phyloP scores from a whole-genome alignment of 2,113 vertebrate species.

The Apteryx owenii region DNA sequence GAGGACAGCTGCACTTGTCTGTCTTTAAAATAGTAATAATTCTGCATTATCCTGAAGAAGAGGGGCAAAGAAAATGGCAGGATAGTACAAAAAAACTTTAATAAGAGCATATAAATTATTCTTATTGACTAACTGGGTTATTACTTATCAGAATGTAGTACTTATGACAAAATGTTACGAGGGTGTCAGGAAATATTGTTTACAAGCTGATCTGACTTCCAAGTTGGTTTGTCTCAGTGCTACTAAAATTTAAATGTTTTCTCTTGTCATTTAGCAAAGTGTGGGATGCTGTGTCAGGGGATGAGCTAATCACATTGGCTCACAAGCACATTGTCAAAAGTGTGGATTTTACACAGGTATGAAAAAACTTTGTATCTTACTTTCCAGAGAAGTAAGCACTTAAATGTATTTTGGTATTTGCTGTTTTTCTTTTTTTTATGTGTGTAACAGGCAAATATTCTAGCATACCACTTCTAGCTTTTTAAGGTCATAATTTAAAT shows the following conservation, averaged over 20 bases:
- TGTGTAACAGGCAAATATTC: background rate
- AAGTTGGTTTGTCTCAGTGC: background rate
- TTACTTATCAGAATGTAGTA: background rate
- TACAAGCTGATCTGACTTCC: background rate
- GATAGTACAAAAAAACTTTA: background rate
- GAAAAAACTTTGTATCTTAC: background rate
- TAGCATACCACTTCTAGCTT: fast-evolving
- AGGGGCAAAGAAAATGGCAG: background rate
- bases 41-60: background rate
- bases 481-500: background rate
- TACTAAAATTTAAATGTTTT: background rate
- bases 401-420: background rate
- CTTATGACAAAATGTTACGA: background rate
- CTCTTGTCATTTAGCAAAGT: slow-evolving; percentile 87
- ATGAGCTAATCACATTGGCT: slow-evolving; percentile 93
- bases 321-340: slow-evolving; percentile 99
- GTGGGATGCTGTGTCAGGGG: slow-evolving; percentile 97
- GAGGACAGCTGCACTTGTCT: background rate
- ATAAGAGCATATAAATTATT: background rate
- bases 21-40: background rate
- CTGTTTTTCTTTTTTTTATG: background rate
- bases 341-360: slow-evolving; percentile 95
- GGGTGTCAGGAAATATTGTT: background rate
- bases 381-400: background rate
- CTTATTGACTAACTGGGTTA: background rate